Percentiles rank a stretch among this genome's conserved stretches.
phyloP scores from a whole-genome alignment of 2,113 vertebrate genomes.

The Haemorhous mexicanus region DNA sequence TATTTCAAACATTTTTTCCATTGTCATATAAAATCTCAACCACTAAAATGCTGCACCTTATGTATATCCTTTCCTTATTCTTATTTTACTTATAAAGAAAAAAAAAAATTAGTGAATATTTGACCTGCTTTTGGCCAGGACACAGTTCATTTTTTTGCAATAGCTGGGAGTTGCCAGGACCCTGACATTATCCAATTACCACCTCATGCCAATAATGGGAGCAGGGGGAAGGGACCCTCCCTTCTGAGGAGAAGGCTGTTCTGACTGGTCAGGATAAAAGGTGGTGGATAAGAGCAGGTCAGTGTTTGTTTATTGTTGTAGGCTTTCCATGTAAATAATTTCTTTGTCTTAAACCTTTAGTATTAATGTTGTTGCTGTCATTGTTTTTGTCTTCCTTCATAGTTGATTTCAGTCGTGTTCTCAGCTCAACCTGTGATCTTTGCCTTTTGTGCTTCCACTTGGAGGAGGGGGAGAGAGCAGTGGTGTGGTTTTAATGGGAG shows the following conservation, averaged over 20 bases:
- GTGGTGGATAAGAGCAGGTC: background rate
- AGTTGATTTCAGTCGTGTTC: background rate
- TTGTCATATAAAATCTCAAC: background rate
- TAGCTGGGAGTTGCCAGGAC: background rate
- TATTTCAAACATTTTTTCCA: background rate
- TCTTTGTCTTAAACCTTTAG: background rate
- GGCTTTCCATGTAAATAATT: background rate
- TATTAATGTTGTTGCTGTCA: background rate
- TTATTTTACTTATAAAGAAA: background rate
- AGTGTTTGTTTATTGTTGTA: background rate
- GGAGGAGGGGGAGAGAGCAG: background rate
- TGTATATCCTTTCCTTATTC: background rate
- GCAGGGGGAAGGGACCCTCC: fast-evolving
- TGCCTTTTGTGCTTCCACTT: background rate
- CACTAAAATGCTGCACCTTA: background rate
- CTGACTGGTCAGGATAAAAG: background rate
- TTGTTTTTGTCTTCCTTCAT: background rate
- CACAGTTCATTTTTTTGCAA: background rate
- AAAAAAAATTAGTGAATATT: background rate
- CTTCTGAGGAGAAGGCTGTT: background rate
- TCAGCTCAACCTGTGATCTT: background rate
- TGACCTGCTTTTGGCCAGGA: background rate
- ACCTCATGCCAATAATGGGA: background rate
- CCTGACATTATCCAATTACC: background rate
- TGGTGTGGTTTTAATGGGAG: fast-evolving